Percentiles rank a stretch among this genome's conserved stretches.
Evolutionary conservation across 2,797 vertebrate genomes (phyloP).

Genomic region (Melanotaenia trifasciata): DNA sequence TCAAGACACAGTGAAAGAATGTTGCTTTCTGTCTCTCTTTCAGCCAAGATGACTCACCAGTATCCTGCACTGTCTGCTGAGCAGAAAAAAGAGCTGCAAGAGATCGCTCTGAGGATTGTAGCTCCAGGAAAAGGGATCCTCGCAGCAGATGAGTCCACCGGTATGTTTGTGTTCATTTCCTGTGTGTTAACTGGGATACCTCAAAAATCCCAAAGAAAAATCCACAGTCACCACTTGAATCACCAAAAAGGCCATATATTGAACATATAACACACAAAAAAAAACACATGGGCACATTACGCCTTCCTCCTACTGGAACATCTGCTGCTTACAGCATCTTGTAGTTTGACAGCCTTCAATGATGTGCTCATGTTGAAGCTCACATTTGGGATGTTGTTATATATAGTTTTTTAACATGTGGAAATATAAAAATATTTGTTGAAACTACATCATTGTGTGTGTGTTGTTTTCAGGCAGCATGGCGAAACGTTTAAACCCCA

Average conservation of each 20-base stretch:
- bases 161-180: conserved; percentile 51
- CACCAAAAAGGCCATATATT: not conserved
- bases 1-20: conserved; percentile 20
- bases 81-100: conserved; percentile 91
- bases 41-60: conserved; percentile 82
- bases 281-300: not conserved
- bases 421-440: not conserved
- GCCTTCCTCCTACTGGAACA: not conserved
- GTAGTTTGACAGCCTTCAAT: not conserved
- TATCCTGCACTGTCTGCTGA: conserved; percentile 89
- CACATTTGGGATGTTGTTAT: no score
- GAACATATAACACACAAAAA: not conserved
- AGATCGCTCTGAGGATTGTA: conserved; percentile 81
- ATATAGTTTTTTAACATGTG: not conserved
- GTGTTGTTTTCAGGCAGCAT: conserved; percentile 88
- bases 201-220: not conserved
- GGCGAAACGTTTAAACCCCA: conserved; percentile 95
- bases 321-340: not conserved
- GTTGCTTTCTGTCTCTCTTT: conserved; percentile 32
- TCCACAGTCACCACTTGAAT: not conserved
- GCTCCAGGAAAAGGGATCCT: conserved; percentile 86
- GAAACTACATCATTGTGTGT: not conserved
- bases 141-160: conserved; percentile 86
- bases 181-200: not conserved
- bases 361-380: not conserved